phyloP scores from a whole-genome alignment of 1,140 invertebrate genomes.

The Elymnias hypermnestra region DNA sequence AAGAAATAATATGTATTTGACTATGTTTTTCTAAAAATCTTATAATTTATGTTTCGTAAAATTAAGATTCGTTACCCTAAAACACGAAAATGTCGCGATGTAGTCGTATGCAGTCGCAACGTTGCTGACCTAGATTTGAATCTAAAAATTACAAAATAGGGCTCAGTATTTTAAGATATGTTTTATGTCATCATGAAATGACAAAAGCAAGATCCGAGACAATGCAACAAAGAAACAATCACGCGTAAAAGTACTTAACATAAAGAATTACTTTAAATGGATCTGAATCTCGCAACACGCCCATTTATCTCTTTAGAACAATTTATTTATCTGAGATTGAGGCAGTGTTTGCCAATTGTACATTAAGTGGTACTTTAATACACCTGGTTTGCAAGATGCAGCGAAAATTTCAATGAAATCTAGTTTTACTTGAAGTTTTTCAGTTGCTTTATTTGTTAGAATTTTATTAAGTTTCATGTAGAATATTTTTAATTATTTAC shows the following conservation, averaged over 20 bases:
- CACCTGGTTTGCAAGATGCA: background rate
- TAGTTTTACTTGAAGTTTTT: too few species aligned
- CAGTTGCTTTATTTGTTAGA: too few species aligned
- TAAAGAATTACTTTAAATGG: slow-evolving; percentile 9
- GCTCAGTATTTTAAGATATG: background rate
- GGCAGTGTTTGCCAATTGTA: background rate
- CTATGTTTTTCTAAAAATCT: too few species aligned
- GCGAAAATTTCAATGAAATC: too few species aligned
- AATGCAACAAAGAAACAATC: slow-evolving; percentile 2
- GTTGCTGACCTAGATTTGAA: background rate
- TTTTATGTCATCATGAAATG: background rate
- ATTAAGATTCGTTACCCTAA: too few species aligned
- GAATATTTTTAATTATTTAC: too few species aligned
- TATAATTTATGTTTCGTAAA: too few species aligned
- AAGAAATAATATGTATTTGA: too few species aligned
- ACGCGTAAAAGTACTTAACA: slow-evolving; percentile 11
- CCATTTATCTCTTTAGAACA: slow-evolving; percentile 5
- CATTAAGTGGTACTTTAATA: background rate
- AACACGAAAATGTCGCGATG: too few species aligned
- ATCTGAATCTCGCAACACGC: slow-evolving; percentile 10
- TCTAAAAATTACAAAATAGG: background rate
- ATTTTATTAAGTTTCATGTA: too few species aligned
- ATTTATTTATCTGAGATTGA: slow-evolving; percentile 1
- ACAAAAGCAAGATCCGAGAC: slow-evolving; percentile 2
- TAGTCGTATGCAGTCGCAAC: too few species aligned